phyloP scores from a whole-genome alignment of 2,797 vertebrate species.

The Pygocentrus nattereri region DNA sequence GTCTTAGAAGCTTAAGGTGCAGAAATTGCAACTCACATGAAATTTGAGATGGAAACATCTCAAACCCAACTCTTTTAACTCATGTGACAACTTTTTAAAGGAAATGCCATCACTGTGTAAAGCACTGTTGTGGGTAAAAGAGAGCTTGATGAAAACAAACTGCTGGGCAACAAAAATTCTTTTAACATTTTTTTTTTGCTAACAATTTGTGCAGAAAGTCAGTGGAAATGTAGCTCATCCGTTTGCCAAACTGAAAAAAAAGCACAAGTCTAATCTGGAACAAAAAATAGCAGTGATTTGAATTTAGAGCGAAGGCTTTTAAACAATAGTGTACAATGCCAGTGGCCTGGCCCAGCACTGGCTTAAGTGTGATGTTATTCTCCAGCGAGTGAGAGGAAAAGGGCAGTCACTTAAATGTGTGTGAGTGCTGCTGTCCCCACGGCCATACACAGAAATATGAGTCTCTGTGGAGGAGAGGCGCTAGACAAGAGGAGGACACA shows the following conservation, averaged over 20 bases:
- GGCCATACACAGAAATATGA: slow-evolving; percentile 14
- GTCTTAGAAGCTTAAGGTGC: too few relatives aligned
- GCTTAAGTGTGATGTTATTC: slow-evolving; percentile 22
- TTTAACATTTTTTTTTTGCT: too few relatives aligned
- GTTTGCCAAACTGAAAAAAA: not conserved
- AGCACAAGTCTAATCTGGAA: not conserved
- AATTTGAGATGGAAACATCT: too few relatives aligned
- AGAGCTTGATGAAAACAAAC: too few relatives aligned
- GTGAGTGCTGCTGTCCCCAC: slow-evolving; percentile 24
- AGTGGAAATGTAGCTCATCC: too few relatives aligned
- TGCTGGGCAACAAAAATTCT: too few relatives aligned
- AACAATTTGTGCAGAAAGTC: too few relatives aligned
- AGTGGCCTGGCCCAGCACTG: not conserved
- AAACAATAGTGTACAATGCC: slow-evolving; percentile 3
- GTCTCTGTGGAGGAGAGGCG: slow-evolving; percentile 43
- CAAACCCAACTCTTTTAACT: too few relatives aligned
- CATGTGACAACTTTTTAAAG: too few relatives aligned
- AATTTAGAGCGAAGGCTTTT: slow-evolving; percentile 1
- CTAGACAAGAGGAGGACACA: slow-evolving; percentile 25
- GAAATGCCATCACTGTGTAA: too few relatives aligned
- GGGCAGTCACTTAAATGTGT: slow-evolving; percentile 22
- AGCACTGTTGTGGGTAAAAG: too few relatives aligned
- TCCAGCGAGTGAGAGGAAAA: slow-evolving; percentile 9
- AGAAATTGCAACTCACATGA: too few relatives aligned
- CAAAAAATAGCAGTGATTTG: not conserved